Base-by-base conservation (phyloP, 2,888 invertebrate species). In the Incurvaria masculella region DNA sequence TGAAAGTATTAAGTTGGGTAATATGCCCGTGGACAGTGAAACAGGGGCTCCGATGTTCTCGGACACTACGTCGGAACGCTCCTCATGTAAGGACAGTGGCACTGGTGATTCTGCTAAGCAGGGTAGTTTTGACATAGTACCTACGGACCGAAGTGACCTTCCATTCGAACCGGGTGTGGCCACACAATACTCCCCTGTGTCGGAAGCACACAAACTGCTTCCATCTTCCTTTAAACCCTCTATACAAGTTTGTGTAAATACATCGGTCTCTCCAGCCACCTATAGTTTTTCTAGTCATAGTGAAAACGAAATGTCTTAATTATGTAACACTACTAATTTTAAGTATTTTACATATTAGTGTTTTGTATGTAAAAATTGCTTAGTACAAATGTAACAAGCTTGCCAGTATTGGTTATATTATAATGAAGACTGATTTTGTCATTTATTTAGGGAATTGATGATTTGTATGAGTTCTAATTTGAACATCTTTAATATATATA, bases 51-150 rank as follows among this genome's bases (percentile, higher is more conserved):
- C 74, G 58, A 65, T 76, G 61, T 79, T 76, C 58, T 69, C 84
- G 50, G 89, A 89, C 67, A 86, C 85, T 65, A 75, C 85, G 61
- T 89, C 88, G 4, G 88, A 89, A 62, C 86, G 86, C 65, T 86
- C 86, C 14, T 85, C 85, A 8, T 88, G 88, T 59, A 89, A 89
- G 69, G 90, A 90, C 63, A 89, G 89, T 69, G 89, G 89, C 42
- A 89, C 88, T 47, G 89, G 89, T 47, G 89, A 89, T 65, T 89
- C 88, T 46, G 88, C 87, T 21, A 88, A 87, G 72, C 82, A 85
- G 56, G 86, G 88, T 54, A 88, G 82, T 60, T 83, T 85, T 66
- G 85, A 85, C 60, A 72, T 81, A 53, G 69, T 74, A 56, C 78
- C 78, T 52, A 59, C 64, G 43, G 78, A 79, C 51, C 72, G 71